These are phyloP conservation scores for Liopterus haemorrhoidalis DNA, from an alignment of 2,888 invertebrate genomes.

Conservation along the genomic window DNA sequence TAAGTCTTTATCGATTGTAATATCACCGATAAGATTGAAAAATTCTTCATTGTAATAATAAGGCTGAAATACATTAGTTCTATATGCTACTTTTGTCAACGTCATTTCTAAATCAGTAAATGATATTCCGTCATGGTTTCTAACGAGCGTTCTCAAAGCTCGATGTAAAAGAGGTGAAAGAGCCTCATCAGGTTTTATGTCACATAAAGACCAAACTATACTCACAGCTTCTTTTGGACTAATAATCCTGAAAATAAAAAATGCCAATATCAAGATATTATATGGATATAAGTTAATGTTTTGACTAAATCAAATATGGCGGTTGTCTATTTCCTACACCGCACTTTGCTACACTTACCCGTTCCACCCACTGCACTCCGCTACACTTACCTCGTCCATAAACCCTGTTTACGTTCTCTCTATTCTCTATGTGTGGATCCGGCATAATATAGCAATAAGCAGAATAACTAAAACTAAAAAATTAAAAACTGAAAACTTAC, in stretches of 20 bases:
- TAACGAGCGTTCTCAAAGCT: slow-evolving; percentile 48
- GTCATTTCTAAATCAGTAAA: slow-evolving; percentile 51
- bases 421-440: no score
- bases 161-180: slow-evolving; percentile 51
- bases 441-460: no score
- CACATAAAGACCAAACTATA: slow-evolving; percentile 54
- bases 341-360: no score
- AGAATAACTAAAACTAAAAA: no score
- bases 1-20: slow-evolving; percentile 49
- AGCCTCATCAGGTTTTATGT: slow-evolving; percentile 45
- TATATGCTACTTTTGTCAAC: slow-evolving; percentile 47
- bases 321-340: no score
- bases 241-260: no score
- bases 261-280: no score
- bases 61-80: slow-evolving; percentile 46
- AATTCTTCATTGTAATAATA: slow-evolving; percentile 59
- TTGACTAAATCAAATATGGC: no score
- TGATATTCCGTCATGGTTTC: slow-evolving; percentile 45
- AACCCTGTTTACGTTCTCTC: no score
- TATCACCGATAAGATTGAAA: slow-evolving; percentile 52
- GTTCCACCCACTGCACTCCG: no score
- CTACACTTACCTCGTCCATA: no score
- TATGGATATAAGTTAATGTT: no score
- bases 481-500: slow-evolving; percentile 43
- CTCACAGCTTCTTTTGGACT: slow-evolving; percentile 47